These are phyloP conservation scores for Bombus confusus DNA, from an alignment of 1,140 invertebrate genomes.

Conservation along the genomic window DNA sequence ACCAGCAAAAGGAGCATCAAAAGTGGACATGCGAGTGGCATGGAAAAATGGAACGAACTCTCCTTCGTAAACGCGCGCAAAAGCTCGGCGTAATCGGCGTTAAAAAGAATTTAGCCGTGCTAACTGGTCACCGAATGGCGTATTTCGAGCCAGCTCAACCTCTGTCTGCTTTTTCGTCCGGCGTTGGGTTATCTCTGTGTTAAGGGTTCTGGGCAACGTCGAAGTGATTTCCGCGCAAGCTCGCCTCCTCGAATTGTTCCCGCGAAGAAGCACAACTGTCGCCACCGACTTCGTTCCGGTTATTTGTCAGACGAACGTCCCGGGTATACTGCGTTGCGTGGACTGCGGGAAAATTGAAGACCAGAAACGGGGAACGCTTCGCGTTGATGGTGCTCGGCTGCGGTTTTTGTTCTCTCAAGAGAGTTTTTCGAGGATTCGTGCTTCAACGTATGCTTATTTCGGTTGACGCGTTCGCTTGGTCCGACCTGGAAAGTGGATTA, in stretches of 20 bases:
- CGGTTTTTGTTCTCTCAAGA: neutral
- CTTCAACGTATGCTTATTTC: neutral
- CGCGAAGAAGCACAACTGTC: neutral
- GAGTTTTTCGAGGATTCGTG: neutral
- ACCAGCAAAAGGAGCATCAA: neutral
- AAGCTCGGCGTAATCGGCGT: constrained; percentile 28
- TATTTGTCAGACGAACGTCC: neutral
- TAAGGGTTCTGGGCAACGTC: neutral
- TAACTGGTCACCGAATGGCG: constrained; percentile 45
- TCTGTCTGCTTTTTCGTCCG: neutral
- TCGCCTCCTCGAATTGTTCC: neutral
- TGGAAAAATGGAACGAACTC: neutral
- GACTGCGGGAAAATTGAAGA: neutral
- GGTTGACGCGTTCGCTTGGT: neutral
- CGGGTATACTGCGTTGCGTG: neutral
- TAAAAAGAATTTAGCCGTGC: constrained; percentile 45
- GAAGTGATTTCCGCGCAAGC: constrained; percentile 1
- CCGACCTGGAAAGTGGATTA: neutral
- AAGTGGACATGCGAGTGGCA: neutral
- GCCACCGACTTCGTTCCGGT: neutral
- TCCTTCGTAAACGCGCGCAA: neutral
- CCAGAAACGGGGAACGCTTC: neutral
- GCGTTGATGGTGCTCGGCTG: neutral
- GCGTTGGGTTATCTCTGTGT: neutral
- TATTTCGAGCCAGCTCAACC: constrained; percentile 29